Evolutionary conservation across 2,113 vertebrate species (phyloP), one percentile per base, ranked within the genome.

Genomic region (Taurulus bubalis): DNA sequence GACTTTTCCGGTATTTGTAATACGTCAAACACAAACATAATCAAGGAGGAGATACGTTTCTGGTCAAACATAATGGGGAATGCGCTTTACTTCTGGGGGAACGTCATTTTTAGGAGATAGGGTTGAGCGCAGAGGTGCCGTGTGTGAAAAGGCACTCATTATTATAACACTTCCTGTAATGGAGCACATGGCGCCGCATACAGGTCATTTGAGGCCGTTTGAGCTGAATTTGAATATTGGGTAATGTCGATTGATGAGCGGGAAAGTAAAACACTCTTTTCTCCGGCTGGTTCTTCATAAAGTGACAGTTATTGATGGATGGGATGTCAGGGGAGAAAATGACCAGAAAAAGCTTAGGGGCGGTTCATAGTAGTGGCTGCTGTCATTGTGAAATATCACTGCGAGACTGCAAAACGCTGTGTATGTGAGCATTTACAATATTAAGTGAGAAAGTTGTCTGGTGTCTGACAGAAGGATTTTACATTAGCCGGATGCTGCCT

Each of bases 271-370:
- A 70, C 28, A 32, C 2, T 12, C 2, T 66, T 65, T 77, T 67
- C 59, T 74, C 49, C 51, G 62, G 34, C 67, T 70, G 60, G 22
- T 87, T 67, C 67, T 86, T 90, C 47, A 75, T 77, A 58, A 89
- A 15, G 24, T 85, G 90, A 90, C 84, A 87, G 73, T 59, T 77
- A 77, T 72, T 86, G 84, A 91, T 90, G 86, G 87, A 91, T 91
- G 82, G 75, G 36, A 82, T 60, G 81, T 85, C 86, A 56, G 30
- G 72, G 42, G 26, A 2, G 53, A 42, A 82, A 71, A 79, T 3
- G 32, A 56, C 73, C 74, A 53, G 55, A 83, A 80, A n/a, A 86
- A 82, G 84, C 83, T 88, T 28, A 51, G 77, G 69, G 85, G 75
- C 56, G 62, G 78, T 69, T 84, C 77, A 84, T 81, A 71, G 83